These are phyloP conservation scores for Clinocottus analis DNA, from an alignment of 2,113 vertebrate genomes.

Conservation along the genomic window DNA sequence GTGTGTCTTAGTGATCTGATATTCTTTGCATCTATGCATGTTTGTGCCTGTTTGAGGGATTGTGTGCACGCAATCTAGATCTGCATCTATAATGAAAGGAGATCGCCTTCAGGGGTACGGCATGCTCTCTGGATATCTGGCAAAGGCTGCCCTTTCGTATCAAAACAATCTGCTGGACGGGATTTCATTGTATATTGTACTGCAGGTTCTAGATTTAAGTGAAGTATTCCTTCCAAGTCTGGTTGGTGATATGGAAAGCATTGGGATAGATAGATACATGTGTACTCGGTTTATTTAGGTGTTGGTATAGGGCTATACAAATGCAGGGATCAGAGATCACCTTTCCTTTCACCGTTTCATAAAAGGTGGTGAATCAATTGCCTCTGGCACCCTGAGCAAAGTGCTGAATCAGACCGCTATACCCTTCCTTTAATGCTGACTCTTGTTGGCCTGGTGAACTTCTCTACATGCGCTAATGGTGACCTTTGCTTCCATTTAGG, in stretches of 20 bases:
- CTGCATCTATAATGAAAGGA: slow-evolving; percentile 22
- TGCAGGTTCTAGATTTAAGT: slow-evolving; percentile 10
- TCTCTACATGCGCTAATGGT: slow-evolving; percentile 47
- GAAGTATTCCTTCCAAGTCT: not conserved
- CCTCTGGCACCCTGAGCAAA: slow-evolving; percentile 49
- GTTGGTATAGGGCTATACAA: slow-evolving; percentile 10
- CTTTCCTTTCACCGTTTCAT: slow-evolving; percentile 55
- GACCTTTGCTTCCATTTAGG: slow-evolving; percentile 68
- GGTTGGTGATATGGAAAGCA: not conserved
- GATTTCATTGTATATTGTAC: not conserved
- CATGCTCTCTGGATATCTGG: slow-evolving; percentile 22
- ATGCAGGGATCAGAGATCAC: slow-evolving; percentile 54
- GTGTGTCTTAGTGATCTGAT: slow-evolving; percentile 29
- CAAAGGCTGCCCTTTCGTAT: slow-evolving; percentile 36
- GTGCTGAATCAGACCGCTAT: slow-evolving; percentile 75
- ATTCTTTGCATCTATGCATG: slow-evolving; percentile 44
- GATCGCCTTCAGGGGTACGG: slow-evolving; percentile 19
- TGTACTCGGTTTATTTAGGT: not conserved
- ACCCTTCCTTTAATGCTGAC: slow-evolving; percentile 68
- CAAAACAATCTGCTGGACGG: slow-evolving; percentile 21
- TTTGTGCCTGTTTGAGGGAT: slow-evolving; percentile 37
- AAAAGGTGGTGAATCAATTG: slow-evolving; percentile 48
- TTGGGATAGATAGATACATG: not conserved
- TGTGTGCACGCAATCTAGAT: slow-evolving; percentile 39
- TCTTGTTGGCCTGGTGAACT: slow-evolving; percentile 58